These are phyloP conservation scores for Orbicella faveolata DNA, from an alignment of 64 coral and sea anemone species.

Conservation along the genomic window DNA sequence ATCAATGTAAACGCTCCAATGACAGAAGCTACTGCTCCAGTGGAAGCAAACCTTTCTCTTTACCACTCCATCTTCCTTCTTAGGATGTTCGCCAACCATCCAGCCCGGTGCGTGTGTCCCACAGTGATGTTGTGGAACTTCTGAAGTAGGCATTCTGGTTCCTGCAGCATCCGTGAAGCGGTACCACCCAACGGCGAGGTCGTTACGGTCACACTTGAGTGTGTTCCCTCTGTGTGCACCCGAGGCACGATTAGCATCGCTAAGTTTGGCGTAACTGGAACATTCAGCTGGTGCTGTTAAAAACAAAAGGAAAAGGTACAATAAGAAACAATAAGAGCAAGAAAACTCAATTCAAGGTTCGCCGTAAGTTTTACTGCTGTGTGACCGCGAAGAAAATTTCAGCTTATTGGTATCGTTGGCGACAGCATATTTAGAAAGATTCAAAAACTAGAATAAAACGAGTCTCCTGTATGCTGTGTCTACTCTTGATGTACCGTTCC, in stretches of 20 bases:
- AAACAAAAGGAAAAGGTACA: too few species aligned
- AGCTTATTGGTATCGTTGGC: too few species aligned
- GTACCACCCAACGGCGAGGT: conserved; percentile 30
- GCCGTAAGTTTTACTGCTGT: too few species aligned
- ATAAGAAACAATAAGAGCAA: too few species aligned
- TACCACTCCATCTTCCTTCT: not conserved
- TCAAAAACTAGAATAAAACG: too few species aligned
- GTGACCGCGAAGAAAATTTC: too few species aligned
- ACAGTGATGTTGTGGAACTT: conserved; percentile 3
- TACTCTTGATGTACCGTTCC: too few species aligned
- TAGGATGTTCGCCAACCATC: conserved; percentile 29
- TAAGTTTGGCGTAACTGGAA: conserved; percentile 23
- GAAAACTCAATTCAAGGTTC: too few species aligned
- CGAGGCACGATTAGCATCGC: conserved; percentile 18
- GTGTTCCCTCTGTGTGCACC: not conserved
- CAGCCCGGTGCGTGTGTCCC: conserved; percentile 32
- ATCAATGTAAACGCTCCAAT: not conserved
- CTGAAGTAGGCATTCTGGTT: conserved; percentile 23
- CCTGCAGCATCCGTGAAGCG: conserved; percentile 44
- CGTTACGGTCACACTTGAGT: conserved; percentile 31
- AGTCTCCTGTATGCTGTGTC: too few species aligned
- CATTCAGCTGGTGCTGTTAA: conserved; percentile 3
- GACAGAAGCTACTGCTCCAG: not conserved
- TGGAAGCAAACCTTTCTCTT: conserved; percentile 29
- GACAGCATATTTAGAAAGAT: too few species aligned